Percentiles rank a stretch among this genome's conserved stretches.
These are phyloP conservation scores for Lithobates sylvaticus DNA, from an alignment of 2,797 vertebrate species.

Conservation along the genomic window DNA sequence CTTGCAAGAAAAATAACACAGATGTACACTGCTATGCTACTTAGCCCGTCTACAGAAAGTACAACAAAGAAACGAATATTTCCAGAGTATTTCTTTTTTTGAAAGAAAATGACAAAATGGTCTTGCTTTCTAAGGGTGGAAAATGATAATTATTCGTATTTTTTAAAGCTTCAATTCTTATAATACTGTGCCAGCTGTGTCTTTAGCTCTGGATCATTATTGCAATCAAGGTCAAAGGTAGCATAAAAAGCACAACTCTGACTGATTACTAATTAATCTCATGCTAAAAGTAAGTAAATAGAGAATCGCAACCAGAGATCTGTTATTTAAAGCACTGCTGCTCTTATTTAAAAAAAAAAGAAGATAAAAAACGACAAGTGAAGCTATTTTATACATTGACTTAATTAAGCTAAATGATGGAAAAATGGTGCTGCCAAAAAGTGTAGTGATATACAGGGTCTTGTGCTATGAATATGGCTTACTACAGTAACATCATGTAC, in stretches of 20 bases:
- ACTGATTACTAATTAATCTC: conserved; percentile 64
- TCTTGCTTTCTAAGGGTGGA: conserved; percentile 59
- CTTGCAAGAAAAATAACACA: conserved; percentile 45
- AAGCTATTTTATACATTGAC: conserved; percentile 45
- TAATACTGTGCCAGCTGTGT: conserved; percentile 63
- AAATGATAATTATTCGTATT: conserved; percentile 64
- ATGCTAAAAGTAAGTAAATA: conserved; percentile 63
- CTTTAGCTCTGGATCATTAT: conserved; percentile 62
- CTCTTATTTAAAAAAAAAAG: conserved; percentile 11
- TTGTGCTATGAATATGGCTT: conserved; percentile 16
- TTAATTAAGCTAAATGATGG: conserved; percentile 45
- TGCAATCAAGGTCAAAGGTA: conserved; percentile 64
- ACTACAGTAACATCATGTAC: conserved; percentile 17
- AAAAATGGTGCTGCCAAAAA: conserved; percentile 12
- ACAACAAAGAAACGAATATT: conserved; percentile 60
- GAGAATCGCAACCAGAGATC: too few relatives aligned
- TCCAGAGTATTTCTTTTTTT: conserved; percentile 56
- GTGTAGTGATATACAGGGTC: conserved; percentile 8
- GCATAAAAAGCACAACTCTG: conserved; percentile 63
- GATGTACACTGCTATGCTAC: conserved; percentile 59
- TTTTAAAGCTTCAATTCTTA: conserved; percentile 61
- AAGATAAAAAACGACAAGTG: conserved; percentile 33
- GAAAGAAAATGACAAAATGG: conserved; percentile 61
- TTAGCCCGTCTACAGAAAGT: conserved; percentile 53
- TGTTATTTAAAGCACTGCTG: conserved; percentile 57